phyloP scores from a whole-genome alignment of 2,797 vertebrate species.

The Alfaro cultratus region DNA sequence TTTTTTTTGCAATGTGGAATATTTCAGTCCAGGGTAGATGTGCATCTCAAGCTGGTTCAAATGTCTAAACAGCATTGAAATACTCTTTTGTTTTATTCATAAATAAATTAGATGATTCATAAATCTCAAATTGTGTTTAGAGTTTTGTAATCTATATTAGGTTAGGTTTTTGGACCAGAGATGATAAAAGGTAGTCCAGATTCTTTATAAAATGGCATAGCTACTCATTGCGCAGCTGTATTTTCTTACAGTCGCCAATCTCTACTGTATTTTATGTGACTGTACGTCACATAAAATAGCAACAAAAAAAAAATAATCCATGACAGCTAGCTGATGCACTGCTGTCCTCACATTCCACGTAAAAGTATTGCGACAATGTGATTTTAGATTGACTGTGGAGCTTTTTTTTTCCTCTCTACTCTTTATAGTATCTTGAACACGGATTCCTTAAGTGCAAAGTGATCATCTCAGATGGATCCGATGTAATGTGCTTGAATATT shows the following conservation, averaged over 20 bases:
- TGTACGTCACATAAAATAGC: background rate
- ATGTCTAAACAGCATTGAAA: background rate
- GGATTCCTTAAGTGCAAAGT: background rate
- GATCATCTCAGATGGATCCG: constrained; percentile 21
- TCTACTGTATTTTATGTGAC: background rate
- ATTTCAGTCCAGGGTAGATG: background rate
- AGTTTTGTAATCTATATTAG: background rate
- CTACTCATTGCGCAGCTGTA: background rate
- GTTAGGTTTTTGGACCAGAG: background rate
- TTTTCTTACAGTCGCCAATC: background rate
- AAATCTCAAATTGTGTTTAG: background rate
- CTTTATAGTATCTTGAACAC: constrained; percentile 20
- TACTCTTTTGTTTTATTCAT: background rate
- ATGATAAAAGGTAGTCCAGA: background rate
- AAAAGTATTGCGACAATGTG: constrained; percentile 38
- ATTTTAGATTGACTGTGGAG: constrained; percentile 30
- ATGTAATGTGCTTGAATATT: constrained; percentile 17
- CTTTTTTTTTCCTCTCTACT: constrained; percentile 11
- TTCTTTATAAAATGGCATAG: background rate
- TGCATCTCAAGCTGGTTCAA: background rate
- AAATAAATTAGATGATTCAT: background rate
- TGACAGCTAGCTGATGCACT: background rate
- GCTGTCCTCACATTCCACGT: background rate
- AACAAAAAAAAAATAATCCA: background rate
- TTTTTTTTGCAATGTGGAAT: background rate